phyloP scores from a whole-genome alignment of 30 jellyfish, hydroid and myxozoan species.

The Aurelia aurita region DNA sequence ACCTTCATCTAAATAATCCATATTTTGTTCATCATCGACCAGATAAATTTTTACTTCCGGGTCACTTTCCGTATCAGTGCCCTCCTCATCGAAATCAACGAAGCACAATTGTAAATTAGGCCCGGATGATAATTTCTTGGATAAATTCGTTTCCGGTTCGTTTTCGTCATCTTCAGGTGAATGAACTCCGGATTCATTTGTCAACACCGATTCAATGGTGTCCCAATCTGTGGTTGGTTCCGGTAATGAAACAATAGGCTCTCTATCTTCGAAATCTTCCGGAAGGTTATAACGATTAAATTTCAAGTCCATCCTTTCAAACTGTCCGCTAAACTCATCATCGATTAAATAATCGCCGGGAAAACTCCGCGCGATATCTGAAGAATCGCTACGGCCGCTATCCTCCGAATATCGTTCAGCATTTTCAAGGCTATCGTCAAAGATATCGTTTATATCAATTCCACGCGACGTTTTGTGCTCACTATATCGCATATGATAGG shows the following conservation, averaged over 20 bases:
- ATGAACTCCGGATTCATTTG: constrained; percentile 73
- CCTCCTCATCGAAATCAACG: constrained; percentile 69
- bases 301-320: constrained; percentile 74
- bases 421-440: constrained; percentile 67
- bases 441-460: constrained; percentile 66
- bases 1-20: constrained; percentile 45
- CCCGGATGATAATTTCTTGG: constrained; percentile 53
- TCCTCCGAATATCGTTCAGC: constrained; percentile 36
- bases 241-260: constrained; percentile 48
- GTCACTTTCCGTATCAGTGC: constrained; percentile 75
- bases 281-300: constrained; percentile 33
- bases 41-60: constrained; percentile 79
- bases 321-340: constrained; percentile 67
- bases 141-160: constrained; percentile 23
- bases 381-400: constrained; percentile 69
- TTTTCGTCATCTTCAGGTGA: constrained; percentile 66
- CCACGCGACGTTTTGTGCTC: constrained; percentile 37
- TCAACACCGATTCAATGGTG: constrained; percentile 78
- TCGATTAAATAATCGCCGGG: constrained; percentile 80
- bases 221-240: constrained; percentile 85
- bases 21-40: constrained; percentile 70
- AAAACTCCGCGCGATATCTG: constrained; percentile 72
- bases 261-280: constrained; percentile 30
- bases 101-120: constrained; percentile 71
- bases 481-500: constrained; percentile 51